Evolutionary conservation across 2,888 invertebrate species (phyloP).

Genomic region (Listrodromus nycthemerus): DNA sequence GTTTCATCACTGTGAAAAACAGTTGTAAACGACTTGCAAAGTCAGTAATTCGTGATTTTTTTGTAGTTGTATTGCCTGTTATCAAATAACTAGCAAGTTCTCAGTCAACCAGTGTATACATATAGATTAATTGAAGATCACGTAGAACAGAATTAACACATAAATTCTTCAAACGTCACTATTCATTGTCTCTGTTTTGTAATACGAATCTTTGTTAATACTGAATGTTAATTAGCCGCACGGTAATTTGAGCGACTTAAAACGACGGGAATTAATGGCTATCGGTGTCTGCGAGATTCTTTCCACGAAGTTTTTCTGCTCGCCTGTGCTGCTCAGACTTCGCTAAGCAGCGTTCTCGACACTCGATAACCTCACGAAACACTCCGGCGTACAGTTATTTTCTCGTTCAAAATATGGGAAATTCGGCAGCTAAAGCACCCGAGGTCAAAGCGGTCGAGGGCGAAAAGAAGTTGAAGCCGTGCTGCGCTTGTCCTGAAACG

Average conservation of each 20-base stretch:
- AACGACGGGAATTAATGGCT: background rate
- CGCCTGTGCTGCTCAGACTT: conserved; percentile 7
- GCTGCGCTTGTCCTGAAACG: conserved; percentile 99
- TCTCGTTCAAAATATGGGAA: conserved; percentile 85
- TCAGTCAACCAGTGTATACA: conserved; percentile 19
- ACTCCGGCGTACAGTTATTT: conserved; percentile 1
- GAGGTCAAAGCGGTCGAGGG: conserved; percentile 82
- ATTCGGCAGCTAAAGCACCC: conserved; percentile 84
- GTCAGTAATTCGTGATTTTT: too few relatives aligned
- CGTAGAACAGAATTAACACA: background rate
- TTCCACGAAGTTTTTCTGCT: background rate
- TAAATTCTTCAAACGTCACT: background rate
- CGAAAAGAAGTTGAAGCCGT: conserved; percentile 95
- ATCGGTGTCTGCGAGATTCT: background rate
- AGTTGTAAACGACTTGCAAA: too few relatives aligned
- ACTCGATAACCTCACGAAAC: background rate
- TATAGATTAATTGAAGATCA: background rate
- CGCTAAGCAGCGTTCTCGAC: conserved; percentile 6
- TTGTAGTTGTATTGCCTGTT: background rate
- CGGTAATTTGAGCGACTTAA: background rate
- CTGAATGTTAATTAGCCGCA: background rate
- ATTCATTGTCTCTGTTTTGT: background rate
- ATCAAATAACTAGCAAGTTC: background rate
- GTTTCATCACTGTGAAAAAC: too few relatives aligned
- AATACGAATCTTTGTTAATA: background rate